Base-by-base conservation (phyloP, 1,140 invertebrate genomes). In the Hetaerina americana region DNA sequence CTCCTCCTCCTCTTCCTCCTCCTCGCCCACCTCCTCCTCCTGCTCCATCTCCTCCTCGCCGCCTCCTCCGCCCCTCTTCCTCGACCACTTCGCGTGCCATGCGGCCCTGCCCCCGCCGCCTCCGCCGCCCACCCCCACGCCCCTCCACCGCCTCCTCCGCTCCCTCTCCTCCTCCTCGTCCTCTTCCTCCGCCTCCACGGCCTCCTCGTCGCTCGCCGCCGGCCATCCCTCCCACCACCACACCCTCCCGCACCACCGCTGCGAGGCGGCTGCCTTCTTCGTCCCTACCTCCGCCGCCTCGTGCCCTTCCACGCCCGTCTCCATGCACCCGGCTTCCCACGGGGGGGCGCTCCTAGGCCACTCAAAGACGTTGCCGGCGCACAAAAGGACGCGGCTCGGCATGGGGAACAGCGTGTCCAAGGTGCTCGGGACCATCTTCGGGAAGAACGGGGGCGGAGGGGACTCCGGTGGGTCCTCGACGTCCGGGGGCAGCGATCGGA, bases 401-500 rank as follows among this genome's bases (percentile, higher is more conserved):
- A 87, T 92, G 10, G 40, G 40, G 0, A 90, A 91, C 76, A 90
- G 88, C 73, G 90, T 93, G 0, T 92, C 91, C 8, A 91, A 89
- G 79, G 87, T 88, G 70, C 85, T 92, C 72, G 89, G 90, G 10
- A 90, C 89, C 75, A 90, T 92, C 77, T 91, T 92, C 74, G 89
- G 89, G 0, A 90, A 90, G 80, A 89, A 89, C 77, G 89, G 85
- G 73, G 89, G 88, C 78, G 76, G 74, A 27, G 67, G 71, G 0
- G 67, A 72, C 15, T 87, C 86, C 74, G 87, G 89, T 72, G 81
- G 71, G 15, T 15, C 18, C 12, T 28, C 15, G 2, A 68, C 25
- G 15, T n/a, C n/a, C n/a, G n/a, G n/a, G n/a, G n/a, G n/a, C n/a
- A n/a, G n/a, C n/a, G 27, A 68, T 8, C 25, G 27, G 29, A 27